Conservation (phyloP, 2,888 invertebrate species). For the Neelides folsomi region DNA sequence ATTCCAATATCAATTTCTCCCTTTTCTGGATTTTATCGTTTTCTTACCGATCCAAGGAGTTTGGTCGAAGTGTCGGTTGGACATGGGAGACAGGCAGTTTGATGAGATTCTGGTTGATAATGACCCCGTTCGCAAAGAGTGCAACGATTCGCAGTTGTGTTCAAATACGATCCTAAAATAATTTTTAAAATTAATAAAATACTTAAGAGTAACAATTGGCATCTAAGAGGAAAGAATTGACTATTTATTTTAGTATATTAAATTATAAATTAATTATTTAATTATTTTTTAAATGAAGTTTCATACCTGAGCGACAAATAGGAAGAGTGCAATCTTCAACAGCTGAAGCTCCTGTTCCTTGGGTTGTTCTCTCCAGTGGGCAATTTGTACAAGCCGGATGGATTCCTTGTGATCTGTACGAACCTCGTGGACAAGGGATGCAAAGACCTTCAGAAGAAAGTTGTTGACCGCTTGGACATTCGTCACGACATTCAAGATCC, state of each 20-base stretch:
- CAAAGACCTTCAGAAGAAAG: conserved; percentile 76
- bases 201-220: background rate
- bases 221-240: too few species aligned
- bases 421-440: conserved; percentile 80
- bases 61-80: conserved; percentile 83
- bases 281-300: background rate
- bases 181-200: background rate
- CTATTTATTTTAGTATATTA: background rate
- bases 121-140: conserved; percentile 75
- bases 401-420: conserved; percentile 69
- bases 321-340: conserved; percentile 86
- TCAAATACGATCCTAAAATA: conserved; percentile 60
- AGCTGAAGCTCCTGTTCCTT: conserved; percentile 64
- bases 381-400: conserved; percentile 79
- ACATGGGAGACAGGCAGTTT: conserved; percentile 71
- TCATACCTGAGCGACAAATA: conserved; percentile 60
- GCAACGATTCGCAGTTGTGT: conserved; percentile 73
- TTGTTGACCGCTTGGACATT: conserved; percentile 74
- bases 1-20: background rate
- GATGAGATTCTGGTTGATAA: conserved; percentile 78
- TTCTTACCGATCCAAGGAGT: conserved; percentile 61
- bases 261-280: background rate
- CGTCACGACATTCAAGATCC: conserved; percentile 67
- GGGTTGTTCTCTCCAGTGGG: conserved; percentile 79
- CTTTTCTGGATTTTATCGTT: background rate